Evolutionary conservation across 1,140 invertebrate species (phyloP).

Genomic region (Tribolium madens): DNA sequence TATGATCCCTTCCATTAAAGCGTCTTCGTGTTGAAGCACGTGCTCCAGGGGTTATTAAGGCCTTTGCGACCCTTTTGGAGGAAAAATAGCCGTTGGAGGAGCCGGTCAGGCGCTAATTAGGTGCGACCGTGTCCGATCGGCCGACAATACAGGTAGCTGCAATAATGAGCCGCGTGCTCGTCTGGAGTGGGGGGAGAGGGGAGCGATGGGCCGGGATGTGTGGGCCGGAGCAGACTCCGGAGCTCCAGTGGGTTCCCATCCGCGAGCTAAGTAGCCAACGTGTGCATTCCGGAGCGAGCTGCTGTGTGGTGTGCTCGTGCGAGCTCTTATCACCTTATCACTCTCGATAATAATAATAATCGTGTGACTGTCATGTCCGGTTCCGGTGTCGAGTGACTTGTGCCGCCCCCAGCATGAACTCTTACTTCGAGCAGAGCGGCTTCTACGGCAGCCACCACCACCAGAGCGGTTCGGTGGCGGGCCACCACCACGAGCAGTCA

Average conservation of each 20-base stretch:
- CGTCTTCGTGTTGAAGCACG: slow-evolving; percentile 32
- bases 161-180: slow-evolving; percentile 4
- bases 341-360: slow-evolving; percentile 38
- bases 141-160: slow-evolving; percentile 7
- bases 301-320: slow-evolving; percentile 59
- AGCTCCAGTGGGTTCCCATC: slow-evolving; percentile 65
- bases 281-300: slow-evolving; percentile 63
- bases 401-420: slow-evolving; percentile 81
- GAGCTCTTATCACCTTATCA: slow-evolving; percentile 32
- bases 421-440: slow-evolving; percentile 94
- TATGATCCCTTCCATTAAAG: slow-evolving; percentile 63
- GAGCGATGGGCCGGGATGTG: slow-evolving; percentile 65
- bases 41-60: background rate
- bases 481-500: slow-evolving; percentile 77
- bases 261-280: slow-evolving; percentile 62
- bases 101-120: slow-evolving; percentile 50
- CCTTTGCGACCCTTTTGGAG: background rate
- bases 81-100: slow-evolving; percentile 10
- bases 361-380: slow-evolving; percentile 11
- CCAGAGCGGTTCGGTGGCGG: slow-evolving; percentile 74
- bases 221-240: slow-evolving; percentile 64
- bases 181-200: slow-evolving; percentile 56
- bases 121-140: slow-evolving; percentile 21
- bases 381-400: background rate
- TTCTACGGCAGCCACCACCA: slow-evolving; percentile 92